Evolutionary conservation across 1,140 invertebrate species (phyloP).

Genomic region (Scaptomyza hsui): DNA sequence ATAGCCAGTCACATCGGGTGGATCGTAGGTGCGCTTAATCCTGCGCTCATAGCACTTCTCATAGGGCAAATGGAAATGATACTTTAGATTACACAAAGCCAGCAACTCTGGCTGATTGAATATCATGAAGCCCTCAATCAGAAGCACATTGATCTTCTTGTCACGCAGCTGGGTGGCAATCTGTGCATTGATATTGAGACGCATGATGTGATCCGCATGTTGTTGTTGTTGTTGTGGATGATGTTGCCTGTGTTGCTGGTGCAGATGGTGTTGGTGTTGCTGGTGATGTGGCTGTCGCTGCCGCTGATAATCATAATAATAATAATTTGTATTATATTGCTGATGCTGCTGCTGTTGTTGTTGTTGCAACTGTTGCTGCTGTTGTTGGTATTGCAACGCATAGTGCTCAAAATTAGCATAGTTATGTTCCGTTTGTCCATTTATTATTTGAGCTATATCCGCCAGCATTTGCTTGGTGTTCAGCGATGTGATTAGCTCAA

Average conservation of each 20-base stretch:
- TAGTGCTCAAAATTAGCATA: slow-evolving; percentile 76
- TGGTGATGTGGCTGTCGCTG: slow-evolving; percentile 29
- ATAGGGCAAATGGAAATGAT: slow-evolving; percentile 89
- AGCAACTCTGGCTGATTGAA: slow-evolving; percentile 88
- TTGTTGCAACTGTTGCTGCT: slow-evolving; percentile 63
- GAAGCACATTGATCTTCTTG: slow-evolving; percentile 86
- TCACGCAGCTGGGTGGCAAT: slow-evolving; percentile 65
- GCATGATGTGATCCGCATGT: slow-evolving; percentile 60
- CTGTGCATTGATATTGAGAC: slow-evolving; percentile 64
- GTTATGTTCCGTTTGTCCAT: slow-evolving; percentile 49
- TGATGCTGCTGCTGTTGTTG: slow-evolving; percentile 40
- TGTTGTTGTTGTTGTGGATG: slow-evolving; percentile 45
- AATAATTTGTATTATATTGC: slow-evolving; percentile 35
- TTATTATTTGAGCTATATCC: slow-evolving; percentile 71
- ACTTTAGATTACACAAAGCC: slow-evolving; percentile 89
- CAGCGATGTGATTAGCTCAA: slow-evolving; percentile 89
- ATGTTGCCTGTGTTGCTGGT: slow-evolving; percentile 28
- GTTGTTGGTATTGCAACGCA: slow-evolving; percentile 65
- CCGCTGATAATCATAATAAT: slow-evolving; percentile 32
- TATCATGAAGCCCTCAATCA: slow-evolving; percentile 91
- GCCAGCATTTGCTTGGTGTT: slow-evolving; percentile 90
- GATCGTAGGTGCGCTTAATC: slow-evolving; percentile 87
- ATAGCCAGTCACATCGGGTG: slow-evolving; percentile 91
- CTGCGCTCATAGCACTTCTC: slow-evolving; percentile 88
- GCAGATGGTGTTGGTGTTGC: slow-evolving; percentile 44